These are phyloP conservation scores for Actenoides lindsayi DNA, from an alignment of 2,113 vertebrate genomes.

Conservation along the genomic window DNA sequence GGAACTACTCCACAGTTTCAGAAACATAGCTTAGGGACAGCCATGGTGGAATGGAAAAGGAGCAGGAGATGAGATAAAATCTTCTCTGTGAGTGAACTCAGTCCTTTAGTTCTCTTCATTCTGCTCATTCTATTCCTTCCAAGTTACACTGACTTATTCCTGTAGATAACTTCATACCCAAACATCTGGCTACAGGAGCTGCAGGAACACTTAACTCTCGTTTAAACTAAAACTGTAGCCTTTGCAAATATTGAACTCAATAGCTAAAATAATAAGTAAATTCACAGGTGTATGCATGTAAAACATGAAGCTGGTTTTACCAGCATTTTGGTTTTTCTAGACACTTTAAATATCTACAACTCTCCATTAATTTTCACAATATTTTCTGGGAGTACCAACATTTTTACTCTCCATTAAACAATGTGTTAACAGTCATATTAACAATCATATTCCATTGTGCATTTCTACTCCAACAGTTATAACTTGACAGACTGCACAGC, in stretches of 20 bases:
- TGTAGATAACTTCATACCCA: not conserved
- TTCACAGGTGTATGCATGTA: not conserved
- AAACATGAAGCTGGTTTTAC: not conserved
- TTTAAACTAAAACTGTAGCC: not conserved
- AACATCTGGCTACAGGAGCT: not conserved
- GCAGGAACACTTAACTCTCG: not conserved
- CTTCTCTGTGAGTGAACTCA: not conserved
- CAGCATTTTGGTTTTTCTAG: not conserved
- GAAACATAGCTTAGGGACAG: not conserved
- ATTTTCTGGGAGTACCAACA: not conserved
- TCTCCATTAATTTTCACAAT: not conserved
- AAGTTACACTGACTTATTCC: not conserved
- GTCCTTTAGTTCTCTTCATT: not conserved
- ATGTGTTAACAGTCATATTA: not conserved
- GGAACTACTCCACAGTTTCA: not conserved
- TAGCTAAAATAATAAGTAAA: conserved; percentile 2
- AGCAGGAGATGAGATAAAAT: not conserved
- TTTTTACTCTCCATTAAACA: conserved; percentile 7
- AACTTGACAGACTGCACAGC: not conserved
- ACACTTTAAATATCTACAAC: not conserved
- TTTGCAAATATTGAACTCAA: not conserved
- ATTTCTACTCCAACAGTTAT: not conserved
- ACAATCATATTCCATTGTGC: not conserved
- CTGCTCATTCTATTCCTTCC: not conserved
- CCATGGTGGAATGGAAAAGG: not conserved